Conservation (phyloP, 2,797 vertebrate species). For the Tapera naevia region DNA sequence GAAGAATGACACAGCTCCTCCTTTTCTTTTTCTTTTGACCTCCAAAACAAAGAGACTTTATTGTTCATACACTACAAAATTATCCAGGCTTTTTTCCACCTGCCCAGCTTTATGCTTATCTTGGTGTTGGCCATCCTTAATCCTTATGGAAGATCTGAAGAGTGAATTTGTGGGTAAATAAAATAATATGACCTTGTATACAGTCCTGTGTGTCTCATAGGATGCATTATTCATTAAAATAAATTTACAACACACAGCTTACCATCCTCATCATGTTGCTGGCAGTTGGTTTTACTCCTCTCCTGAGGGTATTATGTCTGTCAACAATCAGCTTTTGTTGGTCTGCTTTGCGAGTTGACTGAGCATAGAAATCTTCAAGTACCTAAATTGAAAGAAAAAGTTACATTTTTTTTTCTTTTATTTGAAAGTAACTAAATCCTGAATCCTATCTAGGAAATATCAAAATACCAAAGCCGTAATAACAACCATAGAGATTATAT, state of each 20-base stretch:
- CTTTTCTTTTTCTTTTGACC: not conserved
- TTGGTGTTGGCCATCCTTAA: not conserved
- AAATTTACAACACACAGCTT: not conserved
- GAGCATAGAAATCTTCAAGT: not conserved
- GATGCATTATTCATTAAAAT: not conserved
- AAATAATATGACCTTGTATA: not conserved
- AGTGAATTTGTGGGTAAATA: not conserved
- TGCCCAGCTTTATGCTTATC: not conserved
- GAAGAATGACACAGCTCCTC: not conserved
- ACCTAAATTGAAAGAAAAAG: not conserved
- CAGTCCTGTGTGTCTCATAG: not conserved
- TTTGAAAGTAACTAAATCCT: not conserved
- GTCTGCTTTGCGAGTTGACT: not conserved
- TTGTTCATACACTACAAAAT: not conserved
- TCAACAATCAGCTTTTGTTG: conserved; percentile 60
- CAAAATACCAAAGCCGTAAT: not conserved
- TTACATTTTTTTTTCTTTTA: not conserved
- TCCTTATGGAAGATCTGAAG: not conserved
- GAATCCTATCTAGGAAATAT: not conserved
- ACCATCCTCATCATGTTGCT: conserved; percentile 74
- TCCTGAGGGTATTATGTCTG: conserved; percentile 63
- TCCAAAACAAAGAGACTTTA: not conserved
- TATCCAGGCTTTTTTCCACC: not conserved
- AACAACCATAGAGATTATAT: not conserved
- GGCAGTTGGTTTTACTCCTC: conserved; percentile 55